A percentile compares a stretch with the other conserved stretches of the same genome.
phyloP scores from a whole-genome alignment of 2,797 vertebrate species.

The Enteromius treurensis region DNA sequence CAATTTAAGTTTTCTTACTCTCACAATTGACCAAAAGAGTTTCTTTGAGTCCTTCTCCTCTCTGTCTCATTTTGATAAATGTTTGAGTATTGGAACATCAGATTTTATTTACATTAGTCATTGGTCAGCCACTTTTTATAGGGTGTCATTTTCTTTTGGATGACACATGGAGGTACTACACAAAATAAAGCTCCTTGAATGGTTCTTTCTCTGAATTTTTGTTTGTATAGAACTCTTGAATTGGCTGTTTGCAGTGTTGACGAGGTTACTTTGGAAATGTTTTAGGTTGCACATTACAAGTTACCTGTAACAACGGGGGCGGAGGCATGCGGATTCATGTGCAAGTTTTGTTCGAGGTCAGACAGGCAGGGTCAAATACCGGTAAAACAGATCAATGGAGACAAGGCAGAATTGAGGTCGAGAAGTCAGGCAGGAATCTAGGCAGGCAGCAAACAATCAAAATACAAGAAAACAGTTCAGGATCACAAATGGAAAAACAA shows the following conservation, averaged over 20 bases:
- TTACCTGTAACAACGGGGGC: neutral
- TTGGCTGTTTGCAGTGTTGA: neutral
- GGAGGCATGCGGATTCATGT: too few species aligned
- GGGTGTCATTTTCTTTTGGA: neutral
- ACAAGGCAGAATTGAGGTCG: too few species aligned
- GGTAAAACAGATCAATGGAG: too few species aligned
- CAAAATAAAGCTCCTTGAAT: neutral
- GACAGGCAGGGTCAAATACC: too few species aligned
- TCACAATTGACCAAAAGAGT: neutral
- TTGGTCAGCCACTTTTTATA: neutral
- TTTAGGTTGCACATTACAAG: neutral
- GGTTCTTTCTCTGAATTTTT: neutral
- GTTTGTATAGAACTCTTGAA: neutral
- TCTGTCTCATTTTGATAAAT: neutral
- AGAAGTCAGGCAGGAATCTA: too few species aligned
- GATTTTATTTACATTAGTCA: neutral
- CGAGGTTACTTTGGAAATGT: neutral
- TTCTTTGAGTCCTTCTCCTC: neutral
- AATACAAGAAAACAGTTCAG: too few species aligned
- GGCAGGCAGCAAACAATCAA: too few species aligned
- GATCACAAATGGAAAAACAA: too few species aligned
- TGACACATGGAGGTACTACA: neutral
- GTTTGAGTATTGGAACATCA: neutral
- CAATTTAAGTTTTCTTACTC: neutral
- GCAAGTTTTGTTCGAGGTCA: too few species aligned